These are phyloP conservation scores for Eleutherodactylus coqui DNA, from an alignment of 2,797 vertebrate species.

Conservation along the genomic window DNA sequence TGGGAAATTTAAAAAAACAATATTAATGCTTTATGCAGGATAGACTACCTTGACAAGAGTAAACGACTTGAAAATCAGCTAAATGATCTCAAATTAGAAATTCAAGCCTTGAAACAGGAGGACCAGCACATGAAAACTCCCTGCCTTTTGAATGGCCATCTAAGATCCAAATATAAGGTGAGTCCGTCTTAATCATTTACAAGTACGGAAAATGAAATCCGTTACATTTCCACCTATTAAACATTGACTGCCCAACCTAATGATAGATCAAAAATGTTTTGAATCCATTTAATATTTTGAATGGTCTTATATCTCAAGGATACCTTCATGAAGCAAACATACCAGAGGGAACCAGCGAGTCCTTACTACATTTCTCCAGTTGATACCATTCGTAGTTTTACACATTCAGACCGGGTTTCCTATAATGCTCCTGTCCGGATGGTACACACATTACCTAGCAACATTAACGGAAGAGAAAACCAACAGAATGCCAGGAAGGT, in stretches of 20 bases:
- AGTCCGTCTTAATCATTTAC: constrained; percentile 58
- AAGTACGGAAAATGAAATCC: background rate
- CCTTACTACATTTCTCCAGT: constrained; percentile 57
- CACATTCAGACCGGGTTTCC: constrained; percentile 59
- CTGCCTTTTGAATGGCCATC: constrained; percentile 67
- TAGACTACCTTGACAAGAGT: constrained; percentile 95
- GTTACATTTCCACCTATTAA: background rate
- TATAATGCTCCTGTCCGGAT: constrained; percentile 46
- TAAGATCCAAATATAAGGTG: constrained; percentile 77
- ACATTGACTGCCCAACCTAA: background rate
- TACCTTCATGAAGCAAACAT: constrained; percentile 65
- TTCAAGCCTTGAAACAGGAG: constrained; percentile 88
- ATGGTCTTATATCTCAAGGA: constrained; percentile 63
- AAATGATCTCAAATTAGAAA: constrained; percentile 91
- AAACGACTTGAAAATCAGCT: constrained; percentile 90
- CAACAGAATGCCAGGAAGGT: constrained; percentile 71
- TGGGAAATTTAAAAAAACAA: too few relatives aligned
- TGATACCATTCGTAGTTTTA: constrained; percentile 64
- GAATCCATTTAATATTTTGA: background rate
- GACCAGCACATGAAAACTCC: constrained; percentile 79
- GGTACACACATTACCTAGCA: constrained; percentile 61
- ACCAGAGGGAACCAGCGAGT: constrained; percentile 60
- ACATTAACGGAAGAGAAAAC: constrained; percentile 65
- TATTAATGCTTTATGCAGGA: constrained; percentile 68
- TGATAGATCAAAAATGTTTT: background rate